phyloP scores from a whole-genome alignment of 2,888 invertebrate species.

The Erebia epiphron region DNA sequence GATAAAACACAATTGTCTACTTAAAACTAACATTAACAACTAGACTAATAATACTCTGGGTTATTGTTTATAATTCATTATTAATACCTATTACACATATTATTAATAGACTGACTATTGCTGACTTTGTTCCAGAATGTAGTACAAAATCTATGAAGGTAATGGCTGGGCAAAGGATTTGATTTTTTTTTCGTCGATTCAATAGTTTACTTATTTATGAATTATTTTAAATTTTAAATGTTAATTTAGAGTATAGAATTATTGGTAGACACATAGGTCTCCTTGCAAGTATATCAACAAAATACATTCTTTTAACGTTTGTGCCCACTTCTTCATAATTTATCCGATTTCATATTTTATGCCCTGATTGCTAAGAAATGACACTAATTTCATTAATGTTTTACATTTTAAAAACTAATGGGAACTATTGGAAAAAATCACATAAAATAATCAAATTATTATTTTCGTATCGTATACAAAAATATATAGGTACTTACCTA shows the following conservation, averaged over 20 bases:
- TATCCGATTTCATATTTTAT: no score
- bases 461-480: conserved; percentile 7
- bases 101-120: conserved; percentile 41
- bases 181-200: not conserved
- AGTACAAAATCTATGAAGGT: not conserved
- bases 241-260: no score
- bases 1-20: conserved; percentile 61
- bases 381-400: not conserved
- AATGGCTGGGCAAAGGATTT: not conserved
- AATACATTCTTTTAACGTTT: no score
- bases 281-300: no score
- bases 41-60: conserved; percentile 71
- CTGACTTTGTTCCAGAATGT: conserved; percentile 42
- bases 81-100: conserved; percentile 19
- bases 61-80: conserved; percentile 52
- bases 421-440: not conserved
- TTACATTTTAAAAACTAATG: not conserved
- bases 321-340: no score
- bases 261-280: no score
- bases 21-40: conserved; percentile 61
- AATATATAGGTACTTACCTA: not conserved
- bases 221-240: no score
- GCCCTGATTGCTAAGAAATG: not conserved
- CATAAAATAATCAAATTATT: conserved; percentile 1
- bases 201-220: not conserved